Conservation (phyloP, 2,797 vertebrate genomes). For the Hyperoplus lanceolatus region DNA sequence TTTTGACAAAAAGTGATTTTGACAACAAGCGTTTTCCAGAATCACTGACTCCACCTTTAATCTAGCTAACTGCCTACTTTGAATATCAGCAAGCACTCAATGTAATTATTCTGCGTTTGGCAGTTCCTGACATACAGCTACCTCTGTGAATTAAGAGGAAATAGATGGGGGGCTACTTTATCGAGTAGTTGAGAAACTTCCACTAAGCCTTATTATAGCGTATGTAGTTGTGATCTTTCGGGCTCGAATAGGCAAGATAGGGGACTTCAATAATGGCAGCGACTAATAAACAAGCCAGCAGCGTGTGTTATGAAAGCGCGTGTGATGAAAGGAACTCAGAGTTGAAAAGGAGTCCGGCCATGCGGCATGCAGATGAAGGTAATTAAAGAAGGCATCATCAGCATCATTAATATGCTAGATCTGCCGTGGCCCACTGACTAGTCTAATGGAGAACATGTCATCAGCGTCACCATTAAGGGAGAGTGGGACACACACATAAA, state of each 20-base stretch:
- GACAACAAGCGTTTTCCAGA: too few relatives aligned
- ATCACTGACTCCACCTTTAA: too few relatives aligned
- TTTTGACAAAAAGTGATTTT: too few relatives aligned
- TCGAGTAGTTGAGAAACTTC: constrained; percentile 42
- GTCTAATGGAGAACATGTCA: constrained; percentile 86
- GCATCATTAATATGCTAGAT: constrained; percentile 86
- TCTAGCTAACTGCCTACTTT: too few relatives aligned
- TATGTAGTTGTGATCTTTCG: constrained; percentile 49
- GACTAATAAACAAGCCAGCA: constrained; percentile 76
- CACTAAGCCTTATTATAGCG: constrained; percentile 11
- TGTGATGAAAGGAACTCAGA: constrained; percentile 75
- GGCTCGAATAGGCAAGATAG: constrained; percentile 57
- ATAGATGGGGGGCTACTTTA: neutral
- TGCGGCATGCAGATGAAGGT: constrained; percentile 78
- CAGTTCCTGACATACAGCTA: neutral
- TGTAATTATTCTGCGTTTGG: neutral
- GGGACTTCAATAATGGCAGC: constrained; percentile 70
- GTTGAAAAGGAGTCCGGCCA: constrained; percentile 67
- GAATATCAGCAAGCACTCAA: neutral
- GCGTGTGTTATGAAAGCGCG: constrained; percentile 67
- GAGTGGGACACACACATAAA: constrained; percentile 69
- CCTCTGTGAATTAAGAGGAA: constrained; percentile 9
- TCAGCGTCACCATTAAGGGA: constrained; percentile 83
- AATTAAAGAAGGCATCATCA: constrained; percentile 87
- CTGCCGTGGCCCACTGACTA: constrained; percentile 84